phyloP scores from a whole-genome alignment of 2,113 vertebrate genomes.

The Ochotona curzoniae region DNA sequence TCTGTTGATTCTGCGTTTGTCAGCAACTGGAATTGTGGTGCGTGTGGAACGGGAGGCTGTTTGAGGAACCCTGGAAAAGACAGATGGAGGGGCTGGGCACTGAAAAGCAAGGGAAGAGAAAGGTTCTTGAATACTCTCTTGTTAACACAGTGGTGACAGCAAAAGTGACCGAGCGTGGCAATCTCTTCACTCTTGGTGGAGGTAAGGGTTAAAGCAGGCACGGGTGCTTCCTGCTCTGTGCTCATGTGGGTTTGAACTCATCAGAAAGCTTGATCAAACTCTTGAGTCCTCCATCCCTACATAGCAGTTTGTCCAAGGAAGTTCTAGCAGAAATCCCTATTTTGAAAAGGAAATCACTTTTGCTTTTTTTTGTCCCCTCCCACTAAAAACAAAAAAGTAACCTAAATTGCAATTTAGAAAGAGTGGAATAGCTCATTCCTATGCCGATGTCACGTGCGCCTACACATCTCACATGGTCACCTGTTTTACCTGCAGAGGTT shows the following conservation, averaged over 20 bases:
- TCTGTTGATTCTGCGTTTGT: background rate
- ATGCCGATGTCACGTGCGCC: no score
- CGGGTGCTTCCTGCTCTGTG: background rate
- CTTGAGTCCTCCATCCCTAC: background rate
- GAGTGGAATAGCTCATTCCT: background rate
- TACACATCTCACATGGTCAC: no score
- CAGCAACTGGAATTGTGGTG: background rate
- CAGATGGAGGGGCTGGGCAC: background rate
- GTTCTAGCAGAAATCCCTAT: constrained; percentile 2
- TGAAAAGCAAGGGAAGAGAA: background rate
- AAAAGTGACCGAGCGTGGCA: background rate
- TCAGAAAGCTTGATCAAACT: background rate
- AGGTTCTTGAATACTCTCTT: background rate
- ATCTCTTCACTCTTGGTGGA: background rate
- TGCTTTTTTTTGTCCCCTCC: constrained; percentile 27
- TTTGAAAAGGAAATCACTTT: background rate
- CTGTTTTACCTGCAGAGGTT: background rate
- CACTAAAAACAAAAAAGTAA: background rate
- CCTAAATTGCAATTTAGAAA: background rate
- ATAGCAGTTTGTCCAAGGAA: background rate
- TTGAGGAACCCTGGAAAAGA: background rate
- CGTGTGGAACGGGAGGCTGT: background rate
- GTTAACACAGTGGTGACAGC: background rate
- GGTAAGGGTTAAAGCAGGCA: constrained; percentile 36
- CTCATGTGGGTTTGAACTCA: background rate